Evolutionary conservation across 1,140 invertebrate genomes (phyloP).

Genomic region (Drosophila elegans): DNA sequence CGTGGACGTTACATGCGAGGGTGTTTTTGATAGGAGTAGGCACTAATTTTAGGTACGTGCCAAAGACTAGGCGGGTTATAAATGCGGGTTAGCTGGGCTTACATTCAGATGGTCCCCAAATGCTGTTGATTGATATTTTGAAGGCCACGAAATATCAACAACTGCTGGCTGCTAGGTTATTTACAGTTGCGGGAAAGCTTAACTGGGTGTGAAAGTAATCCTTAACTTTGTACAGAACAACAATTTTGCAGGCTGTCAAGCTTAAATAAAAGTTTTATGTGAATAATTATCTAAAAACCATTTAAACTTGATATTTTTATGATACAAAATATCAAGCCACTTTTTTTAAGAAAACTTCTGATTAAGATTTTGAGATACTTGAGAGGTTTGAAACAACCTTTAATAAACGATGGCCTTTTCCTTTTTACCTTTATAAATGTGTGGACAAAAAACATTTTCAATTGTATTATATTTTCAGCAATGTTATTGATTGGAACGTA

Average conservation of each 20-base stretch:
- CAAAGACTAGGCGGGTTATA: constrained; percentile 16
- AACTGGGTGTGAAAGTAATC: not conserved
- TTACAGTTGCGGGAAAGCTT: constrained; percentile 6
- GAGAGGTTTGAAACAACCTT: no score
- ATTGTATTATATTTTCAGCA: constrained; percentile 1
- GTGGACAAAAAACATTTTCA: not conserved
- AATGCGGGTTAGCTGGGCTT: constrained; percentile 34
- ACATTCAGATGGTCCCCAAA: constrained; percentile 3
- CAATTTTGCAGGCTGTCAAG: not conserved
- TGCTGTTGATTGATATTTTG: constrained; percentile 37
- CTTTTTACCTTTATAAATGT: not conserved
- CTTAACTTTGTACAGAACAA: not conserved
- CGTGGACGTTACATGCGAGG: constrained; percentile 36
- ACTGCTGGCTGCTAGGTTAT: not conserved
- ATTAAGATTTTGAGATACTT: no score
- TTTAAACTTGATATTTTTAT: no score
- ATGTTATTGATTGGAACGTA: not conserved
- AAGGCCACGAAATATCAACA: constrained; percentile 5
- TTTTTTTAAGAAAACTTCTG: no score
- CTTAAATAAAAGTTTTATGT: not conserved
- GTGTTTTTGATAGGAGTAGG: constrained; percentile 2
- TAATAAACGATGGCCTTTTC: no score
- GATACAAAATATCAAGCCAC: no score
- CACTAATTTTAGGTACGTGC: constrained; percentile 39
- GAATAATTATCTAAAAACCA: no score